Evolutionary conservation across 2,113 vertebrate genomes (phyloP).

Genomic region (Callionymus lyra): DNA sequence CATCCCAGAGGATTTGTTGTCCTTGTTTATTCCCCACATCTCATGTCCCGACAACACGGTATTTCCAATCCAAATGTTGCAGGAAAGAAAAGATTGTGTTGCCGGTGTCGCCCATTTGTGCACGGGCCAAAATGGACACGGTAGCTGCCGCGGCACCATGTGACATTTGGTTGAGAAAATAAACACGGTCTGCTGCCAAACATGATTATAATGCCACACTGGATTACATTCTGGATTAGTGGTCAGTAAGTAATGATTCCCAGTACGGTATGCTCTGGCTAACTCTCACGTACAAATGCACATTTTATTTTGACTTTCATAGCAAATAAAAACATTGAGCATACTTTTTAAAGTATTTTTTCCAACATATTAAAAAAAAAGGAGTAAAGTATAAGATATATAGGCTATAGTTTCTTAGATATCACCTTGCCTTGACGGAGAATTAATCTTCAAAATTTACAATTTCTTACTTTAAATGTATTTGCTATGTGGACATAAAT

Average conservation of each 20-base stretch:
- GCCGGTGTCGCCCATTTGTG: constrained; percentile 9
- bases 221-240: constrained; percentile 19
- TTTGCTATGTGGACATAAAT: no score
- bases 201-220: not conserved
- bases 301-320: no score
- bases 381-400: no score
- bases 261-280: no score
- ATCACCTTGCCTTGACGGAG: no score
- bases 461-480: no score
- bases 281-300: no score
- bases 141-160: constrained; percentile 4
- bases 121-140: constrained; percentile 4
- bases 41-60: constrained; percentile 10
- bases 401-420: no score
- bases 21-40: constrained; percentile 42
- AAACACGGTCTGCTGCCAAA: constrained; percentile 15
- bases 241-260: constrained; percentile 7
- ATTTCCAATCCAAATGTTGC: constrained; percentile 30
- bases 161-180: constrained; percentile 19
- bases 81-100: constrained; percentile 23
- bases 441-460: no score
- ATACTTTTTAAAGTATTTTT: no score
- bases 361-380: no score
- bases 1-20: constrained; percentile 50
- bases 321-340: no score